phyloP scores from a whole-genome alignment of 2,113 vertebrate genomes.

The Paratilapia polleni region DNA sequence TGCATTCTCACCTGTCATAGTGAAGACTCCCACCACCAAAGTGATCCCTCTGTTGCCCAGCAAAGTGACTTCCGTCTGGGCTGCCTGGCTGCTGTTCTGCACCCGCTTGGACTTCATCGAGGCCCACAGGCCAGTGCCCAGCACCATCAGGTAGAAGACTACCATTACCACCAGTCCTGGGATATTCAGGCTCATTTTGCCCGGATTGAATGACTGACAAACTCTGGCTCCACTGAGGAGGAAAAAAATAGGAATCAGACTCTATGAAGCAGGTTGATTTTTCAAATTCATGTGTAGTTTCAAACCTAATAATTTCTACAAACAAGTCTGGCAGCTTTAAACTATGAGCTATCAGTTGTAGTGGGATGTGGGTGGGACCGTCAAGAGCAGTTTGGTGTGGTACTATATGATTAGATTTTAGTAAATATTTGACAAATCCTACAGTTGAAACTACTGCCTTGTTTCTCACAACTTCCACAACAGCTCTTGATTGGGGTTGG shows the following conservation, averaged over 20 bases:
- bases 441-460: not conserved
- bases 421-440: not conserved
- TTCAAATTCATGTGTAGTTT: too few relatives aligned
- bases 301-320: not conserved
- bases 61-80: constrained; percentile 38
- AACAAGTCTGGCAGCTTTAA: not conserved
- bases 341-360: not conserved
- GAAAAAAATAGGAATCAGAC: not conserved
- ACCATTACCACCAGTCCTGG: constrained; percentile 38
- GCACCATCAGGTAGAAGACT: constrained; percentile 58
- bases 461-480: not conserved
- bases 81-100: constrained; percentile 4
- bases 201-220: not conserved
- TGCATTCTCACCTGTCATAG: constrained; percentile 41
- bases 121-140: constrained; percentile 53
- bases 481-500: not conserved
- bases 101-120: constrained; percentile 39
- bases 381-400: not conserved
- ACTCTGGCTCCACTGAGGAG: not conserved
- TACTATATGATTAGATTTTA: not conserved
- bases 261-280: not conserved
- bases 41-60: constrained; percentile 56
- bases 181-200: constrained; percentile 23
- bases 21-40: constrained; percentile 52
- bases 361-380: not conserved